phyloP scores from a whole-genome alignment of 2,888 invertebrate genomes.

The Drosophila percnosoma region DNA sequence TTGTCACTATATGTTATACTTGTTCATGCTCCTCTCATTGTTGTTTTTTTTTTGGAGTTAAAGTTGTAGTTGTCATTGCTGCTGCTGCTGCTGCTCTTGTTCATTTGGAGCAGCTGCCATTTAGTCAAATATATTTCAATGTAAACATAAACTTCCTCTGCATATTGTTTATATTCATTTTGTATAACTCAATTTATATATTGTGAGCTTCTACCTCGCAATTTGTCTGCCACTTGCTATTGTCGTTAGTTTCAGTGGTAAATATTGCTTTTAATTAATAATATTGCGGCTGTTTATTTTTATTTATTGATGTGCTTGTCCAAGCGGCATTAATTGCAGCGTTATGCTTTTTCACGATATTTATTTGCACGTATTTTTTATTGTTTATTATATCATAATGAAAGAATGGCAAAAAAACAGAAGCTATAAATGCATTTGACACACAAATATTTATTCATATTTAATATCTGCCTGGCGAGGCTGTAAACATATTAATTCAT shows the following conservation, averaged over 20 bases:
- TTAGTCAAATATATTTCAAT: constrained; percentile 7
- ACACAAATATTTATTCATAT: constrained; percentile 8
- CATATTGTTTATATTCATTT: neutral
- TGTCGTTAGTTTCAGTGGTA: constrained; percentile 6
- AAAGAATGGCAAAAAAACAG: neutral
- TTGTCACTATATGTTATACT: constrained; percentile 63
- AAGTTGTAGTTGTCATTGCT: constrained; percentile 21
- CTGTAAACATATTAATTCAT: neutral
- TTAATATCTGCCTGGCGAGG: neutral
- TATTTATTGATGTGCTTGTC: constrained; percentile 41
- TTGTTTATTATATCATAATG: neutral
- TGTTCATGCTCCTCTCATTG: constrained; percentile 32
- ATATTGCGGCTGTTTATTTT: constrained; percentile 23
- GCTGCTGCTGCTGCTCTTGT: constrained; percentile 24
- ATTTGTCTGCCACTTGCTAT: neutral
- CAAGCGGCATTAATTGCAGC: constrained; percentile 34
- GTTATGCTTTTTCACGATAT: neutral
- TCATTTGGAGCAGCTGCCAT: constrained; percentile 40
- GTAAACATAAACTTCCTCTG: neutral
- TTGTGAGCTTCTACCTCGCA: neutral
- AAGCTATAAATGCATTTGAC: constrained; percentile 19
- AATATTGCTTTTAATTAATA: constrained; percentile 30
- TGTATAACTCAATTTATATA: neutral
- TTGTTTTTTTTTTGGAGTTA: constrained; percentile 14
- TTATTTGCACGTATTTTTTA: neutral